These are phyloP conservation scores for Malurus splendens DNA, from an alignment of 2,797 vertebrate species.

Conservation along the genomic window DNA sequence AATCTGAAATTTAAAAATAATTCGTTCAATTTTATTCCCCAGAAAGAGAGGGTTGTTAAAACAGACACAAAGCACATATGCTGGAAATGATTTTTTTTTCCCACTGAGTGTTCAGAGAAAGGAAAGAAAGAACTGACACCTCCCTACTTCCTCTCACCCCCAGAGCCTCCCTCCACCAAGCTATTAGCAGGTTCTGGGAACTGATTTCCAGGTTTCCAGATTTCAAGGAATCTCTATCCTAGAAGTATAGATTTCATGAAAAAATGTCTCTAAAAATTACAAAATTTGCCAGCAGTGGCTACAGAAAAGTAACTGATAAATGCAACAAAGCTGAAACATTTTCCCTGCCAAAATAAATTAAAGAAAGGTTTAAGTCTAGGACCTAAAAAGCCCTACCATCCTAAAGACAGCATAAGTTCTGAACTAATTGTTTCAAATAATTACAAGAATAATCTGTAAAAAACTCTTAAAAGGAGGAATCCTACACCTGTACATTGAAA, in stretches of 20 bases:
- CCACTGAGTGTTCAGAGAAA: not conserved
- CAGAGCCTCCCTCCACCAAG: not conserved
- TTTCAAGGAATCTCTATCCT: not conserved
- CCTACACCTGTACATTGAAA: not conserved
- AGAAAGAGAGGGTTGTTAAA: not conserved
- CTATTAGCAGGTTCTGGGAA: not conserved
- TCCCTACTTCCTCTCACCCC: not conserved
- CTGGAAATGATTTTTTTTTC: accelerated
- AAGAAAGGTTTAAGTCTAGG: not conserved
- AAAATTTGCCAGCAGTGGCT: not conserved
- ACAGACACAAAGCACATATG: not conserved
- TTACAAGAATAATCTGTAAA: not conserved
- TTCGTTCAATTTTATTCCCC: not conserved
- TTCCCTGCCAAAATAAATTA: not conserved
- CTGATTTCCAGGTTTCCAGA: not conserved
- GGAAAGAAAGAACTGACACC: not conserved
- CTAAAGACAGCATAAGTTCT: not conserved
- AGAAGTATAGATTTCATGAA: not conserved
- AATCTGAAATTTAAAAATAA: not conserved
- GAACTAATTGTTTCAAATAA: not conserved
- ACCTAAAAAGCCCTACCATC: not conserved
- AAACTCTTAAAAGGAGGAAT: not conserved
- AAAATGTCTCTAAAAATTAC: not conserved
- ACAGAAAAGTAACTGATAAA: not conserved
- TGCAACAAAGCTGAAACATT: not conserved